phyloP scores from a whole-genome alignment of 2,888 invertebrate genomes.

The Microctonus hyperodae region DNA sequence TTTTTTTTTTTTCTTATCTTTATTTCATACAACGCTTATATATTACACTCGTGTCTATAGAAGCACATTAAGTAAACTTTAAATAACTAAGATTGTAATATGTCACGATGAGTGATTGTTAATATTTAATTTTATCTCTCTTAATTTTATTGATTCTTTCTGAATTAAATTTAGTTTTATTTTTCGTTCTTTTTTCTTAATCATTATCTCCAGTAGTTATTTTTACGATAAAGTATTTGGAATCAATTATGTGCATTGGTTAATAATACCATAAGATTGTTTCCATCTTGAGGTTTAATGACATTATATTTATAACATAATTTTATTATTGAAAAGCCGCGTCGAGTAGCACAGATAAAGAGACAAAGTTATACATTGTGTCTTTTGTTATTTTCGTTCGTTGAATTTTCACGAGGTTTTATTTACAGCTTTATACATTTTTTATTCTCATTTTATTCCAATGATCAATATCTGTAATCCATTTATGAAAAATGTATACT shows the following conservation, averaged over 20 bases:
- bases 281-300: slow-evolving; percentile 19
- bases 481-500: slow-evolving; percentile 27
- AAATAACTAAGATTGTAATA: neutral
- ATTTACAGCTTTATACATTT: no score
- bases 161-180: neutral
- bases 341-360: slow-evolving; percentile 15
- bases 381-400: slow-evolving; percentile 38
- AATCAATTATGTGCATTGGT: no score
- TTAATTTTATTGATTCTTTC: neutral
- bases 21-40: neutral
- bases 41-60: neutral
- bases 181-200: neutral
- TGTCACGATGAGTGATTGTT: neutral
- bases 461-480: slow-evolving; percentile 41
- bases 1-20: neutral
- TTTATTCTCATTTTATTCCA: slow-evolving; percentile 34
- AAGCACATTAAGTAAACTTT: neutral
- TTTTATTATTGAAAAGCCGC: no score
- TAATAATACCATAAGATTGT: no score
- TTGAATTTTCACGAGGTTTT: slow-evolving; percentile 30
- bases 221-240: no score
- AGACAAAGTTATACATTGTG: slow-evolving; percentile 27
- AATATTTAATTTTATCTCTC: no score
- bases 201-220: no score
- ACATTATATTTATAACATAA: no score